These are phyloP conservation scores for Salvelinus sp. DNA, from an alignment of 2,113 vertebrate genomes.

Conservation along the genomic window DNA sequence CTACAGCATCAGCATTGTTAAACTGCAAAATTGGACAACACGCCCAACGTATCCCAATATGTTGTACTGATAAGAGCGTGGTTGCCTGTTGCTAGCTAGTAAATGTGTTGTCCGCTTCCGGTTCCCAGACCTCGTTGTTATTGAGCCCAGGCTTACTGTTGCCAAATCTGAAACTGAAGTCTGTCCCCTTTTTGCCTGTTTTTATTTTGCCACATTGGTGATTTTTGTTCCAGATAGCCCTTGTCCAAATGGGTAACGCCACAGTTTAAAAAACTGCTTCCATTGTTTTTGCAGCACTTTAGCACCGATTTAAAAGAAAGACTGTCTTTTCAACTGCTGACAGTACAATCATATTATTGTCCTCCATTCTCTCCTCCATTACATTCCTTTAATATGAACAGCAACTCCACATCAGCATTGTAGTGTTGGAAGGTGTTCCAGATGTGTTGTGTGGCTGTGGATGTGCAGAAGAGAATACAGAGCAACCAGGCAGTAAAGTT, in stretches of 20 bases:
- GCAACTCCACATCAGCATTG: background rate
- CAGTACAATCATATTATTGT: background rate
- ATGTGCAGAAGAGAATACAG: background rate
- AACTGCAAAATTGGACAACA: background rate
- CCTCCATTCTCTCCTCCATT: background rate
- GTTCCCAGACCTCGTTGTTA: too few species aligned
- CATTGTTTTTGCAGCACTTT: background rate
- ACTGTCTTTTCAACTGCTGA: background rate
- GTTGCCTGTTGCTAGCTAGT: too few species aligned
- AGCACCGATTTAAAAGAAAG: background rate
- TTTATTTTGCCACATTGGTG: too few species aligned
- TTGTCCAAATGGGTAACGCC: too few species aligned
- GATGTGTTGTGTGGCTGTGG: too few species aligned
- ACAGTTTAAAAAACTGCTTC: too few species aligned
- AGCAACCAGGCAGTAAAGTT: background rate
- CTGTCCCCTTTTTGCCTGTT: too few species aligned
- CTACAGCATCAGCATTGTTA: slow-evolving; percentile 6
- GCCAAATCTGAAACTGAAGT: too few species aligned
- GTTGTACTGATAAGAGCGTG: slow-evolving; percentile 1
- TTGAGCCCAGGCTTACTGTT: too few species aligned
- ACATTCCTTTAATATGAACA: background rate
- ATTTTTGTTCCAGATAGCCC: too few species aligned
- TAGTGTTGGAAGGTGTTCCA: background rate
- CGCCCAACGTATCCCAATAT: background rate
- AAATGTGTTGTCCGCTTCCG: too few species aligned